Conservation (phyloP, 2,888 invertebrate genomes). For the Parelbella ahira region DNA sequence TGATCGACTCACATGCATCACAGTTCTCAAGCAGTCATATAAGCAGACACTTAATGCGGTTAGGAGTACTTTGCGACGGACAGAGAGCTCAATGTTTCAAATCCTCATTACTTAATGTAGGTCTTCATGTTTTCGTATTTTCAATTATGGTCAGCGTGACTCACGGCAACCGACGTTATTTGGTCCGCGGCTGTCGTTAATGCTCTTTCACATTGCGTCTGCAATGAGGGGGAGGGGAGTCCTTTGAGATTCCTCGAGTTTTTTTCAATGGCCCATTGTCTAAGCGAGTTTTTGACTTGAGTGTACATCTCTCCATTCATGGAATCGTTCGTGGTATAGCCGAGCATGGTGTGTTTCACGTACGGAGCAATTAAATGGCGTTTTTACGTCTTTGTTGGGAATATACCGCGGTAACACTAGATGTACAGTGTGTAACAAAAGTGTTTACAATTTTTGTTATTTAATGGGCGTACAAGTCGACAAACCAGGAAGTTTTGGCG, state of each 20-base stretch:
- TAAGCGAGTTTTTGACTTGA: constrained; percentile 50
- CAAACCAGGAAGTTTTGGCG: no score
- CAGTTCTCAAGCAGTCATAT: constrained; percentile 32
- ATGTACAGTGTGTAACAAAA: no score
- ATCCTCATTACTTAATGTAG: constrained; percentile 20
- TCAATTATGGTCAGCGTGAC: constrained; percentile 16
- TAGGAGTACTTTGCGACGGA: constrained; percentile 19
- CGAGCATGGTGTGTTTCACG: constrained; percentile 30
- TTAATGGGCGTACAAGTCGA: no score
- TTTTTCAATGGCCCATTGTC: constrained; percentile 60
- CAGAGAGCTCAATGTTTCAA: constrained; percentile 23
- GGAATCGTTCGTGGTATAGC: constrained; percentile 40
- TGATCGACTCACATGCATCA: constrained; percentile 51
- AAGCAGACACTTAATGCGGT: constrained; percentile 27
- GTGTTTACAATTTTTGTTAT: no score
- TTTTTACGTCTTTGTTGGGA: constrained; percentile 30
- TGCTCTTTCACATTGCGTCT: constrained; percentile 9
- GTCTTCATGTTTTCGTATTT: constrained; percentile 7
- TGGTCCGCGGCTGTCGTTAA: constrained; percentile 12
- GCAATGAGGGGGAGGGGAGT: constrained; percentile 1
- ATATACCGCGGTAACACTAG: constrained; percentile 15
- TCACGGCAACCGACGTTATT: constrained; percentile 15
- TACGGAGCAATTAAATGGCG: constrained; percentile 33
- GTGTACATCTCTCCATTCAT: constrained; percentile 48
- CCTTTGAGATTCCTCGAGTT: constrained; percentile 45